Evolutionary conservation across 2,113 vertebrate genomes (phyloP).

Genomic region (Setophaga kirtlandii): DNA sequence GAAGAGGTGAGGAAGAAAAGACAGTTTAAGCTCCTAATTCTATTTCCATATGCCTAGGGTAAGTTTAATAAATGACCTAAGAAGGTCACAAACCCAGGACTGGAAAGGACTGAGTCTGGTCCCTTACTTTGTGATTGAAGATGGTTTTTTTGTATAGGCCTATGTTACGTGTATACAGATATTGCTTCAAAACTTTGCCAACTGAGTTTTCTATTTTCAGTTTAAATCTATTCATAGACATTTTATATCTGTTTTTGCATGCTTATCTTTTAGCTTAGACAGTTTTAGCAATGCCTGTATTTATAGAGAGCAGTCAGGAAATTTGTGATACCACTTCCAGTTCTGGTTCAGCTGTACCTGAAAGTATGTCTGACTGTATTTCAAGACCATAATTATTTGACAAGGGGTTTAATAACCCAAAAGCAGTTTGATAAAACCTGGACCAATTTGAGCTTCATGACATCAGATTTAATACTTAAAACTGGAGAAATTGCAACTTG

Average conservation of each 20-base stretch:
- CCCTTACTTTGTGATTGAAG: neutral
- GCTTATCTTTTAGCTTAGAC: neutral
- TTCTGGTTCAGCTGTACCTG: neutral
- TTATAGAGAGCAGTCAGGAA: neutral
- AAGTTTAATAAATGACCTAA: neutral
- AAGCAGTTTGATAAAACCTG: neutral
- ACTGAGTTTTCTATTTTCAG: neutral
- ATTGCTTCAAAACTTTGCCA: neutral
- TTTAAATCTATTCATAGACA: neutral
- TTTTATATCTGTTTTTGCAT: neutral
- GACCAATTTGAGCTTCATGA: neutral
- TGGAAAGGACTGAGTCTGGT: neutral
- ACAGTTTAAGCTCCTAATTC: neutral
- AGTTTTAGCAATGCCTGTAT: neutral
- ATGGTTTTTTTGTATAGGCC: neutral
- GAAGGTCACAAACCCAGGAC: neutral
- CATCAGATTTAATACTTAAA: neutral
- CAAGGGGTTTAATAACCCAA: neutral
- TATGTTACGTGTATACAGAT: neutral
- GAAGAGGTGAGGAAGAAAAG: neutral
- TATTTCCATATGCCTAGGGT: neutral
- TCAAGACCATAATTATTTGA: neutral
- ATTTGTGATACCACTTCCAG: neutral
- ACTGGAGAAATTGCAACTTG: neutral
- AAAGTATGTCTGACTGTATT: neutral